These are phyloP conservation scores for Scaptomyza cyrtandrae DNA, from an alignment of 2,888 invertebrate species.

Conservation along the genomic window DNA sequence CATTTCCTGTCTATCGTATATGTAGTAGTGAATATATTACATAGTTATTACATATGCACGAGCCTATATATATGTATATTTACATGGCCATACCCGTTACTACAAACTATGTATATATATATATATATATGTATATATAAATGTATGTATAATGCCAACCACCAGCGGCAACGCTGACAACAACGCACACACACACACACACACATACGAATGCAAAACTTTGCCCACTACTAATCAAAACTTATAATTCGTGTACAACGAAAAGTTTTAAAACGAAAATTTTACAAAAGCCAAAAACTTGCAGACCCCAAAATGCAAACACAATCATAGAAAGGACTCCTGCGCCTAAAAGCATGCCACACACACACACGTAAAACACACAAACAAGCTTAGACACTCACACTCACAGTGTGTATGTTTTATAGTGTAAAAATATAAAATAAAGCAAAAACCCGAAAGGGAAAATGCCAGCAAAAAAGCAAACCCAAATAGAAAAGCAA, in stretches of 20 bases:
- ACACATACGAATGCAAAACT: constrained; percentile 59
- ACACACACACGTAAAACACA: constrained; percentile 1
- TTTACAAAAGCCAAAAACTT: constrained; percentile 77
- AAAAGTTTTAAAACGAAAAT: constrained; percentile 80
- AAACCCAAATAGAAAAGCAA: constrained; percentile 79
- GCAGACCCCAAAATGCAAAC: constrained; percentile 67
- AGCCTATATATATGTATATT: constrained; percentile 22
- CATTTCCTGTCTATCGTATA: constrained; percentile 59
- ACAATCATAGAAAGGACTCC: constrained; percentile 58
- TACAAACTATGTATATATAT: constrained; percentile 8
- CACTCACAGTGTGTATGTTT: constrained; percentile 68
- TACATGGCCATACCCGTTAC: constrained; percentile 25
- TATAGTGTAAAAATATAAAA: constrained; percentile 80
- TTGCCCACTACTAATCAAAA: constrained; percentile 80
- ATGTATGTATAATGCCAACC: constrained; percentile 20
- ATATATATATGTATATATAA: constrained; percentile 29
- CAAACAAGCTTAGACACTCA: neutral
- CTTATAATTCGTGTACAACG: constrained; percentile 80
- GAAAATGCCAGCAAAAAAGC: constrained; percentile 53
- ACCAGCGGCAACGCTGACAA: constrained; percentile 26
- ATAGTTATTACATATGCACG: constrained; percentile 19
- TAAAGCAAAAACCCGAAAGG: constrained; percentile 57
- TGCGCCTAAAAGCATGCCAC: constrained; percentile 56
- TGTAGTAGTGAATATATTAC: constrained; percentile 29
- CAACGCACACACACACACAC: constrained; percentile 26